Conservation (phyloP, 2,888 invertebrate genomes). For the Itoplectis maculator region DNA sequence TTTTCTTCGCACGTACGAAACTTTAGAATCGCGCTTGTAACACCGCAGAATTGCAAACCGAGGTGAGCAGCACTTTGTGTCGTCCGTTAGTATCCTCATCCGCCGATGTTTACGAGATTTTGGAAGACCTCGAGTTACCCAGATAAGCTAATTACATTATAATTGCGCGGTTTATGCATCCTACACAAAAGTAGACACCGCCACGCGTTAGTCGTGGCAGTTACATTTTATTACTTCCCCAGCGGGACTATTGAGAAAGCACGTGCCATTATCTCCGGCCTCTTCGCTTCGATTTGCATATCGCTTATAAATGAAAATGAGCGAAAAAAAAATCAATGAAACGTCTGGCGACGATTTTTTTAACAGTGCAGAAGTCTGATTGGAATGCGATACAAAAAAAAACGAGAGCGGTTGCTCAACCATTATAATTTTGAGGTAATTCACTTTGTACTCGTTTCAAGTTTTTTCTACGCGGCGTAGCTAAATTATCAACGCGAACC, state of each 20-base stretch:
- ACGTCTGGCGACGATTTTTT: too few relatives aligned
- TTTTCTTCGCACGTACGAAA: neutral
- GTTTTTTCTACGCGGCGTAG: too few relatives aligned
- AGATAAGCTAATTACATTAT: conserved; percentile 11
- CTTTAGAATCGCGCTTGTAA: neutral
- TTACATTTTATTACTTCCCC: neutral
- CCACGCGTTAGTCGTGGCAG: neutral
- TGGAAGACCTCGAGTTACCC: neutral
- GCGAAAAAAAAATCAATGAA: neutral
- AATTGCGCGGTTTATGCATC: neutral
- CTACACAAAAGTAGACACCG: neutral
- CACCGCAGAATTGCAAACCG: conserved; percentile 1
- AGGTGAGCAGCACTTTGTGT: neutral
- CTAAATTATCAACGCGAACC: too few relatives aligned
- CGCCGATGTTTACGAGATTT: neutral
- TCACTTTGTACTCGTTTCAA: neutral
- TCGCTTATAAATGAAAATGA: too few relatives aligned
- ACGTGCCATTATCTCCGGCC: too few relatives aligned
- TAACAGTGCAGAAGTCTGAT: too few relatives aligned
- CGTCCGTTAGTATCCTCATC: neutral
- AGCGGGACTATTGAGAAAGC: neutral
- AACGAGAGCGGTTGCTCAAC: neutral
- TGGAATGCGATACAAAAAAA: neutral
- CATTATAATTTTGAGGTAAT: neutral
- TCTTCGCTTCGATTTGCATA: too few relatives aligned